These are phyloP conservation scores for Misgurnus anguillicaudatus DNA, from an alignment of 2,113 vertebrate genomes.

Conservation along the genomic window DNA sequence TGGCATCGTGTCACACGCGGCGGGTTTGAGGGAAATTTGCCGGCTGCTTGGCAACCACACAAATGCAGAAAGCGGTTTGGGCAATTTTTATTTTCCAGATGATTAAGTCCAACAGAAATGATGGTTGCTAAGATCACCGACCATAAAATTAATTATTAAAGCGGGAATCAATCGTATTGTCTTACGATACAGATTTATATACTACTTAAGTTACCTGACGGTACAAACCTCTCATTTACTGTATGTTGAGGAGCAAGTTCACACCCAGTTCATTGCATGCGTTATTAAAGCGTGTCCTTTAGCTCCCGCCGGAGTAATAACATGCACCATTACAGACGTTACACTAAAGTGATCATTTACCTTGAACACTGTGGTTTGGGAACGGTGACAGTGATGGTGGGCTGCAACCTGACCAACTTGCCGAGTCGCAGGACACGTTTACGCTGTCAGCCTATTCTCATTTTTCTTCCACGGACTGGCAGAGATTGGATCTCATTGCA, in stretches of 20 bases:
- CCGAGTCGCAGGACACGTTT: not conserved
- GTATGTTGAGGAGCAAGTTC: not conserved
- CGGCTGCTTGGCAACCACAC: slow-evolving; percentile 68
- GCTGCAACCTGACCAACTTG: not conserved
- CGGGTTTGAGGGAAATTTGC: slow-evolving; percentile 58
- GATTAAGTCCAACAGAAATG: slow-evolving; percentile 70
- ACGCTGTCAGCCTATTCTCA: not conserved
- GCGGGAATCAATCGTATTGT: slow-evolving; percentile 57
- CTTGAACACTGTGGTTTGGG: not conserved
- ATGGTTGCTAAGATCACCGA: slow-evolving; percentile 67
- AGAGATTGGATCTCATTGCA: too few relatives aligned
- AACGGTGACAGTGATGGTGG: not conserved
- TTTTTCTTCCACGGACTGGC: not conserved
- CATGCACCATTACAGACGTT: slow-evolving; percentile 4
- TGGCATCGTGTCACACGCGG: slow-evolving; percentile 47
- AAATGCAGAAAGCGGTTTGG: slow-evolving; percentile 60
- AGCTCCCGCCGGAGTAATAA: not conserved
- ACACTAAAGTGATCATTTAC: slow-evolving; percentile 30
- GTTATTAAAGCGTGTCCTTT: not conserved
- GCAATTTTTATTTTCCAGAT: slow-evolving; percentile 70
- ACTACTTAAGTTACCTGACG: slow-evolving; percentile 41
- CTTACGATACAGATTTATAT: slow-evolving; percentile 44
- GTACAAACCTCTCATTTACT: too few relatives aligned
- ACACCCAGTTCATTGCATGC: not conserved
- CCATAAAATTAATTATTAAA: slow-evolving; percentile 72